phyloP scores from a whole-genome alignment of 1,140 invertebrate species.

The Sinonovacula constricta region DNA sequence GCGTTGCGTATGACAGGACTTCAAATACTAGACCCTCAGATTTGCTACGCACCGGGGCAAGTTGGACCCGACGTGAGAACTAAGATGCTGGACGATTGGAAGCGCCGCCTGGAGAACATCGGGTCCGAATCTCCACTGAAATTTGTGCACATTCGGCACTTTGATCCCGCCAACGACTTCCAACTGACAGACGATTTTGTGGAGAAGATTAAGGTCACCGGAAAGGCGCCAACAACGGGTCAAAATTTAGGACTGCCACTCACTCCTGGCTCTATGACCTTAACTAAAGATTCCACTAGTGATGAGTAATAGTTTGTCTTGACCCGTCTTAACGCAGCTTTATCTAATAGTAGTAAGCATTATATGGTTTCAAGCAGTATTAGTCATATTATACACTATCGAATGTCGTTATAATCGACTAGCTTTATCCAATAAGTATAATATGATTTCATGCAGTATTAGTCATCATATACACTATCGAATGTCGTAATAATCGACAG shows the following conservation, averaged over 20 bases:
- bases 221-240: background rate
- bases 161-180: constrained; percentile 16
- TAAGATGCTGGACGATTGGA: constrained; percentile 8
- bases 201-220: background rate
- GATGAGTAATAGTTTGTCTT: too few species aligned
- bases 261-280: too few species aligned
- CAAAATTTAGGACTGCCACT: constrained; percentile 43
- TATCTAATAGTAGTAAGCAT: too few species aligned
- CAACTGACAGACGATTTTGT: constrained; percentile 15
- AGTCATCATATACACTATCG: too few species aligned
- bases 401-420: too few species aligned
- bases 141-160: constrained; percentile 34
- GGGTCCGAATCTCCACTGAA: constrained; percentile 10
- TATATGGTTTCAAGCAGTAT: too few species aligned
- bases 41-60: constrained; percentile 18
- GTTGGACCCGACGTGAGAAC: background rate
- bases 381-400: too few species aligned
- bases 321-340: too few species aligned
- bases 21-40: constrained; percentile 23
- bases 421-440: too few species aligned
- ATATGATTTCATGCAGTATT: too few species aligned
- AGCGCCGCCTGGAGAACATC: constrained; percentile 1
- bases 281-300: too few species aligned
- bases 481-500: too few species aligned
- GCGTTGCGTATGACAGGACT: constrained; percentile 22